These are phyloP conservation scores for Erethizon dorsatum DNA, from an alignment of 2,797 vertebrate species.

Conservation along the genomic window DNA sequence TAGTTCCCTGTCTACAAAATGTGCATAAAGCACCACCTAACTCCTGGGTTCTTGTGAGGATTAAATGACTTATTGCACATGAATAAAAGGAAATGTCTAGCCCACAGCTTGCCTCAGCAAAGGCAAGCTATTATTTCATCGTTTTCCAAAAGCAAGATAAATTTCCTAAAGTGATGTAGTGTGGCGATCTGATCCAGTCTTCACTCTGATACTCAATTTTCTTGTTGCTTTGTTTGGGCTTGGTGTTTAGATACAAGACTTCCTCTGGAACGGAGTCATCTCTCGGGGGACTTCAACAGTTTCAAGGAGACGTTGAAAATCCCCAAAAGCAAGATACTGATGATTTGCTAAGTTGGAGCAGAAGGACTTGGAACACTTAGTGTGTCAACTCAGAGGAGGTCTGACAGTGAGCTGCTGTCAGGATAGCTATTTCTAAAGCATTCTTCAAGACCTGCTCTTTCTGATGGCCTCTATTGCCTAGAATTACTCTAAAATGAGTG, in stretches of 20 bases:
- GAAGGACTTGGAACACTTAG: neutral
- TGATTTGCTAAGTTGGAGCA: neutral
- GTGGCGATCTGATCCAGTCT: neutral
- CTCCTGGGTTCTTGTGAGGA: neutral
- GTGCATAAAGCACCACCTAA: neutral
- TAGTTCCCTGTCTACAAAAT: neutral
- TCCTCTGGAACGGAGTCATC: neutral
- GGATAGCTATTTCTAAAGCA: neutral
- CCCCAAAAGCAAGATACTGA: neutral
- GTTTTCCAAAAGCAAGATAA: slow-evolving; percentile 5
- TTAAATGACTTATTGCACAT: neutral
- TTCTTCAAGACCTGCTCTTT: neutral
- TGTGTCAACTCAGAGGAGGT: neutral
- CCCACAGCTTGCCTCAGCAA: neutral
- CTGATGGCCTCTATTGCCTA: neutral
- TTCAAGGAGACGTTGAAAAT: neutral
- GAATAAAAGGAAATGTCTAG: neutral
- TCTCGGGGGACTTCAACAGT: neutral
- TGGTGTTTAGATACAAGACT: neutral
- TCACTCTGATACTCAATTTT: neutral
- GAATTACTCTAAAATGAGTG: neutral
- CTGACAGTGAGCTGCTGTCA: neutral
- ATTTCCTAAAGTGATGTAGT: neutral
- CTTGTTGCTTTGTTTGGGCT: neutral
- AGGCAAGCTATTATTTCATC: neutral